phyloP scores from a whole-genome alignment of 2,888 invertebrate species.

The Gonocerus acuteangulatus region DNA sequence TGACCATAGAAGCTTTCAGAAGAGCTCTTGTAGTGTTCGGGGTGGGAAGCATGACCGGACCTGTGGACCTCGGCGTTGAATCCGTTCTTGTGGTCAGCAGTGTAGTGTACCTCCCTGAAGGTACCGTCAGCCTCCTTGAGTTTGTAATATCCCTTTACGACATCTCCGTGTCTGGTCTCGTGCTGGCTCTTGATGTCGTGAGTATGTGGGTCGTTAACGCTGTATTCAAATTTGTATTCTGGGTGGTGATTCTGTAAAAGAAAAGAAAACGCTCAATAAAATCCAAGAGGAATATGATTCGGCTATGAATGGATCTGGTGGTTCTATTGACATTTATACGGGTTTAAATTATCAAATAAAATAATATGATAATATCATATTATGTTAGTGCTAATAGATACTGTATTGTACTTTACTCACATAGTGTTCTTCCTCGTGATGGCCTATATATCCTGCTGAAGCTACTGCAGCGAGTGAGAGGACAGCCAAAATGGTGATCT shows the following conservation, averaged over 20 bases:
- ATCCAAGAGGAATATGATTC: no score
- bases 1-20: constrained; percentile 6
- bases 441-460: neutral
- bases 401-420: no score
- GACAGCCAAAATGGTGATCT: no score
- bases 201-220: constrained; percentile 42
- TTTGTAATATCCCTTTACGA: constrained; percentile 44
- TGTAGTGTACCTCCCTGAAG: constrained; percentile 38
- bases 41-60: constrained; percentile 34
- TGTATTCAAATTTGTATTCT: constrained; percentile 46
- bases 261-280: no score
- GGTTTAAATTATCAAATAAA: no score
- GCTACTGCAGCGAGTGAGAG: neutral
- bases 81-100: constrained; percentile 39
- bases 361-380: no score
- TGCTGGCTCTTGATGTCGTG: constrained; percentile 45
- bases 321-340: no score
- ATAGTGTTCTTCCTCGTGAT: neutral
- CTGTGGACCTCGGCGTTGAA: constrained; percentile 39
- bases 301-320: no score
- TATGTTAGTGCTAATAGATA: no score
- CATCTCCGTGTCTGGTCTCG: constrained; percentile 45
- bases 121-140: constrained; percentile 37
- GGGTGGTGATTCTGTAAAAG: constrained; percentile 35
- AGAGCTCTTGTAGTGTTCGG: constrained; percentile 24